These are phyloP conservation scores for Tethya wilhelma DNA, from an alignment of 37 sponge, comb jelly and placozoan genomes.

Conservation along the genomic window DNA sequence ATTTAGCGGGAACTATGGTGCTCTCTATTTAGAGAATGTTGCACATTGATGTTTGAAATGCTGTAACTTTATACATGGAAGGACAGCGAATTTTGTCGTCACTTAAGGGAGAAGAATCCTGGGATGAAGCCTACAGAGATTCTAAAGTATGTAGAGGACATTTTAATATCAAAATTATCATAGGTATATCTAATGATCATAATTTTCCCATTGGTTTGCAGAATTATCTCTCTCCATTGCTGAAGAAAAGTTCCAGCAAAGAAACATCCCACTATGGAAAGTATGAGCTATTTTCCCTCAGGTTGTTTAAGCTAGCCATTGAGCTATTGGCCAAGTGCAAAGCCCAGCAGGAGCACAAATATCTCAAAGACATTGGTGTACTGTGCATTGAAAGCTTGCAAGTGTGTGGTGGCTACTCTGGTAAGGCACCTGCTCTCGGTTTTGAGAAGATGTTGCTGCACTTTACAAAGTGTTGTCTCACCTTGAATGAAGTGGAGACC, in stretches of 20 bases:
- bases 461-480: neutral
- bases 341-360: neutral
- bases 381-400: neutral
- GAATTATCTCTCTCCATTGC: constrained; percentile 2
- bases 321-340: neutral
- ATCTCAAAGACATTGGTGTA: neutral
- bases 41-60: no score
- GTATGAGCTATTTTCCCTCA: constrained; percentile 5
- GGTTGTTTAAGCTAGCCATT: neutral
- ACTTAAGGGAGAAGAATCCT: neutral
- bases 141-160: neutral
- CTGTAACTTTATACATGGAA: neutral
- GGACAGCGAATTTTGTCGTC: constrained; percentile 7
- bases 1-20: constrained; percentile 2
- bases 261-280: neutral
- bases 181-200: neutral
- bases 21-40: neutral
- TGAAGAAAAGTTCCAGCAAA: neutral
- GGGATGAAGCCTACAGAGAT: neutral
- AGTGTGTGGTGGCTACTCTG: constrained; percentile 6
- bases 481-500: neutral
- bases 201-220: neutral
- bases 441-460: constrained; percentile 35
- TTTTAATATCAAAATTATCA: neutral
- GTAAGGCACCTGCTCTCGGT: constrained; percentile 9